Base-by-base conservation (phyloP, 2,888 invertebrate species). In the Dascillus cervinus region DNA sequence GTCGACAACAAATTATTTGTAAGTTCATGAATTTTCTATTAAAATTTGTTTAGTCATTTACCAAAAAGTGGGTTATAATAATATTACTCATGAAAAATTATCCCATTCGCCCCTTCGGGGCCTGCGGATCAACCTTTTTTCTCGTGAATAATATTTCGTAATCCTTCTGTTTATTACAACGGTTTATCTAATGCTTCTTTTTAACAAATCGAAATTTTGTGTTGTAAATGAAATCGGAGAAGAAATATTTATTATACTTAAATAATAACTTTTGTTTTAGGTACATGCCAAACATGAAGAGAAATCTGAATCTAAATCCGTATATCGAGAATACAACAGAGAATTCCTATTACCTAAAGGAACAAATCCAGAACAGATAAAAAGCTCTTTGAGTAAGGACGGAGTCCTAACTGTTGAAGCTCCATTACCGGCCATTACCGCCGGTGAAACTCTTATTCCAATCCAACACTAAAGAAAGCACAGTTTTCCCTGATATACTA, bases 251-350 rank as follows among this genome's bases (percentile, higher is more conserved):
- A n/a, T n/a, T n/a, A n/a, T n/a, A n/a, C n/a, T n/a, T n/a, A n/a
- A n/a, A n/a, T n/a, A n/a, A n/a, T n/a, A n/a, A n/a, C n/a, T 46
- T 52, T 39, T 38, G 49, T 70, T 75, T 28, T 69, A 92, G 91
- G 92, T 95, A 28, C 91, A 95, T 62, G 96, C 96, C 41, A 94
- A 94, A 68, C 97, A 97, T 69, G 95, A 97, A 67, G 96, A 97
- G 70, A 95, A 95, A 69, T 82, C 89, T 29, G 91, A 94, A 67
- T 90, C 88, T 60, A 91, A 94, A 71, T 90, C 91, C 22, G 91
- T 95, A 41, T 96, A 92, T 77, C 81, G 95, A 69, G 96, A 97
- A 68, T 97, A 96, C 79, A 95, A 95, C 69, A 79, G 94, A 48
- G 95, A 95, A 70, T 97, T 96, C 74, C 73, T 95, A 63, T 71